Evolutionary conservation across 1,140 invertebrate genomes (phyloP).

Genomic region (Diorhabda elongata): DNA sequence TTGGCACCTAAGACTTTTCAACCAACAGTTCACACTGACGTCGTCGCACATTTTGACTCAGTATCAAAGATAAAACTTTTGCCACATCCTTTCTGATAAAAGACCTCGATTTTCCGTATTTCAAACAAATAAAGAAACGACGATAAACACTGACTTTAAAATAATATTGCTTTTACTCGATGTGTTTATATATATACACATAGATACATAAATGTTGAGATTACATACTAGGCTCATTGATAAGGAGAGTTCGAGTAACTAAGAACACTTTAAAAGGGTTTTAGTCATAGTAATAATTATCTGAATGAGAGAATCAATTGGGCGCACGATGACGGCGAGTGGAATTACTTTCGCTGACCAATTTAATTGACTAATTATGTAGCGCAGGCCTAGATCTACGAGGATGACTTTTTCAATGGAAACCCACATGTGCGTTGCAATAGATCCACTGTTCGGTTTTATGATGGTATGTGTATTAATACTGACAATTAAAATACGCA

Average conservation of each 20-base stretch:
- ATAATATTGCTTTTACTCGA: constrained; percentile 7
- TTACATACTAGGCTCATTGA: constrained; percentile 12
- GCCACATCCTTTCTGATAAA: constrained; percentile 19
- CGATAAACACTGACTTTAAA: constrained; percentile 6
- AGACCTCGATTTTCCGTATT: constrained; percentile 8
- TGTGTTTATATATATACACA: constrained; percentile 5
- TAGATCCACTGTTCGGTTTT: constrained; percentile 9
- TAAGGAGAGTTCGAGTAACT: constrained; percentile 7
- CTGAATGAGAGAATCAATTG: constrained; percentile 11
- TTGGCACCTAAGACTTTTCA: constrained; percentile 23
- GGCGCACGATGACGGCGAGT: constrained; percentile 4
- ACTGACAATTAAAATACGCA: neutral
- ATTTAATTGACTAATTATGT: constrained; percentile 15
- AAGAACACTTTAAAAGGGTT: constrained; percentile 10
- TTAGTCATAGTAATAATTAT: constrained; percentile 8
- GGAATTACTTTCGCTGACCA: constrained; percentile 5
- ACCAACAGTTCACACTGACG: constrained; percentile 28
- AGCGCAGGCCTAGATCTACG: constrained; percentile 9
- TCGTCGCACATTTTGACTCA: constrained; percentile 19
- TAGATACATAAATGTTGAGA: neutral
- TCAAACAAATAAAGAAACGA: constrained; percentile 3
- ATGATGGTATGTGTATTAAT: constrained; percentile 8
- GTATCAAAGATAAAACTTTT: constrained; percentile 10
- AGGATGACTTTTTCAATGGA: constrained; percentile 4
- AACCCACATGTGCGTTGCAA: constrained; percentile 9